Conservation (phyloP, 2,113 vertebrate genomes). For the Ameiurus melas region DNA sequence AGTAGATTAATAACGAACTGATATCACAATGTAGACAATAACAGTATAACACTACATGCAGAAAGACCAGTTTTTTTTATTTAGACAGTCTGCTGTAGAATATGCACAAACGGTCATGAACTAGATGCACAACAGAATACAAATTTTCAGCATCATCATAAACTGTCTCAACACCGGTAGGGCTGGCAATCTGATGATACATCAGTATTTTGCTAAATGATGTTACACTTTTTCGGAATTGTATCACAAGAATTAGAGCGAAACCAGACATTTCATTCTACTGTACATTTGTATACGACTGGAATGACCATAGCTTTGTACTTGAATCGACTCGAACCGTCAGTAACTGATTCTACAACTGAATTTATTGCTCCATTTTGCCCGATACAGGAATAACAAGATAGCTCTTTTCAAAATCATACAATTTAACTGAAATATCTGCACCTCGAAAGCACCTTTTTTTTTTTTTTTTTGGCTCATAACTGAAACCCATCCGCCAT, state of each 20-base stretch:
- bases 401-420: not conserved
- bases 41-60: not conserved
- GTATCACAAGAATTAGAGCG: not conserved
- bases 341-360: not conserved
- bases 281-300: not conserved
- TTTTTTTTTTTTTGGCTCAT: not conserved
- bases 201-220: not conserved
- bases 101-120: not conserved
- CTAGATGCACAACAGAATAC: not conserved
- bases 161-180: not conserved
- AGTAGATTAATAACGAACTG: not conserved
- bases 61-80: not conserved
- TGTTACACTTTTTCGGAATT: not conserved
- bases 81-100: not conserved
- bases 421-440: not conserved
- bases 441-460: not conserved
- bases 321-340: not conserved
- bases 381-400: not conserved
- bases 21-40: not conserved
- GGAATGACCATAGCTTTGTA: not conserved
- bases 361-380: not conserved
- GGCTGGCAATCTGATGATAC: not conserved
- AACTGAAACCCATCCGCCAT: not conserved
- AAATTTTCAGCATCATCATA: too few relatives aligned
- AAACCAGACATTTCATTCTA: not conserved